Conservation (phyloP, 2,888 invertebrate genomes). For the Heliconius ismenius region DNA sequence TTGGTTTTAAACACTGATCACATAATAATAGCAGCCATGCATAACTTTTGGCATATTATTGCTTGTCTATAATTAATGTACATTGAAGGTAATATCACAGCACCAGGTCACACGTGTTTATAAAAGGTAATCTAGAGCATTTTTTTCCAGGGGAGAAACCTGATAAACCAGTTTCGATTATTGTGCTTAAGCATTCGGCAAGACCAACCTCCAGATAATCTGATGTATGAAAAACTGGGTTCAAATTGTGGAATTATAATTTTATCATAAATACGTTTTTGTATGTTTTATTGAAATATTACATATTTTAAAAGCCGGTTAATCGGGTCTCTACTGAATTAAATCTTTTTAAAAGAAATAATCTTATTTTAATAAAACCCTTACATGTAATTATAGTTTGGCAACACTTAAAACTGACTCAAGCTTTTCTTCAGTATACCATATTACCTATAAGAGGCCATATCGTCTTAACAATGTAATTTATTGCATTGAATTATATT, state of each 20-base stretch:
- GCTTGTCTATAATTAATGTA: not conserved
- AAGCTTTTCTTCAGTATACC: not conserved
- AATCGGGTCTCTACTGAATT: too few species aligned
- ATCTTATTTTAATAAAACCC: not conserved
- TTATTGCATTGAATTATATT: conserved; percentile 5
- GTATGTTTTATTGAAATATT: too few species aligned
- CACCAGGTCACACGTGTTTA: not conserved
- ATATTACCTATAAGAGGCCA: not conserved
- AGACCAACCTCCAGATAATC: too few species aligned
- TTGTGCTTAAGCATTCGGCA: too few species aligned
- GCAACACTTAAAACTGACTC: conserved; percentile 3
- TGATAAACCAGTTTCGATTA: not conserved
- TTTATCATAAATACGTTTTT: too few species aligned
- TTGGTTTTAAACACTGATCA: conserved; percentile 9
- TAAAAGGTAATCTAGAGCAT: too few species aligned
- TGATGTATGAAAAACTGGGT: too few species aligned
- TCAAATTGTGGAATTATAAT: too few species aligned
- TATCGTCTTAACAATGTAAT: not conserved
- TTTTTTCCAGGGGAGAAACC: not conserved
- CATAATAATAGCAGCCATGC: conserved; percentile 2
- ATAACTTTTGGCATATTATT: not conserved
- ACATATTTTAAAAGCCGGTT: not conserved
- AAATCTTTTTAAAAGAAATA: not conserved
- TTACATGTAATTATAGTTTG: not conserved
- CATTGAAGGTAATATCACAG: conserved; percentile 3